A percentile compares a stretch with the other conserved stretches of the same genome.
These are phyloP conservation scores for Pseudanteris insignis DNA, from an alignment of 2,888 invertebrate species.

Conservation along the genomic window DNA sequence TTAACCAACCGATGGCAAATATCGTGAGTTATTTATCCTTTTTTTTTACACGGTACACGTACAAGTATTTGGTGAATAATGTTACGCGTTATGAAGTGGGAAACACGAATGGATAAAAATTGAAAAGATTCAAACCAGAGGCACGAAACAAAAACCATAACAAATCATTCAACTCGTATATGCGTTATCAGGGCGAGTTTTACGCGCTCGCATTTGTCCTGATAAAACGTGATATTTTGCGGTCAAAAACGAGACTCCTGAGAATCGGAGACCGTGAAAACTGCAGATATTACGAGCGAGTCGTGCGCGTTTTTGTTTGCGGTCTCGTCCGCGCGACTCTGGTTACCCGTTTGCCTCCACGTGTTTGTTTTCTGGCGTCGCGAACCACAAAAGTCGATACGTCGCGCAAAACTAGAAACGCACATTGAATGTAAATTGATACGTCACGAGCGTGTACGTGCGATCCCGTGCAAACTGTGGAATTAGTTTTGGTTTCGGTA, in stretches of 20 bases:
- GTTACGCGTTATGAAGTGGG: too few relatives aligned
- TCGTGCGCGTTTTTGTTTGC: constrained; percentile 32
- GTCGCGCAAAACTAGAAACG: constrained; percentile 19
- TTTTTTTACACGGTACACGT: too few relatives aligned
- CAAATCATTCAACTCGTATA: too few relatives aligned
- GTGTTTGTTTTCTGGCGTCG: constrained; percentile 25
- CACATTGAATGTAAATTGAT: constrained; percentile 25
- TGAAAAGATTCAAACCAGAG: too few relatives aligned
- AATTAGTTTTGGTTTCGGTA: constrained; percentile 7
- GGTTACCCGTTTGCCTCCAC: constrained; percentile 13
- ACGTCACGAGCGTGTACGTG: constrained; percentile 10
- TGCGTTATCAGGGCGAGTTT: neutral
- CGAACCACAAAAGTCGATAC: constrained; percentile 45
- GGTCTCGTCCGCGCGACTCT: constrained; percentile 26
- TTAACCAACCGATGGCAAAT: too few relatives aligned
- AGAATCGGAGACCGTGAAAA: constrained; percentile 40
- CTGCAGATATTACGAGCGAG: constrained; percentile 36
- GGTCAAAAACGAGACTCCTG: constrained; percentile 35
- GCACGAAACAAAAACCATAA: too few relatives aligned
- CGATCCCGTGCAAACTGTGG: neutral
- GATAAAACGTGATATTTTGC: constrained; percentile 38
- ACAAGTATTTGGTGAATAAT: too few relatives aligned
- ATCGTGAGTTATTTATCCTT: too few relatives aligned
- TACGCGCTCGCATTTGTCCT: neutral
- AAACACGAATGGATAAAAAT: too few relatives aligned